Evolutionary conservation across 92 coral and sea anemone genomes (phyloP).

Genomic region (Actinernus sp.): DNA sequence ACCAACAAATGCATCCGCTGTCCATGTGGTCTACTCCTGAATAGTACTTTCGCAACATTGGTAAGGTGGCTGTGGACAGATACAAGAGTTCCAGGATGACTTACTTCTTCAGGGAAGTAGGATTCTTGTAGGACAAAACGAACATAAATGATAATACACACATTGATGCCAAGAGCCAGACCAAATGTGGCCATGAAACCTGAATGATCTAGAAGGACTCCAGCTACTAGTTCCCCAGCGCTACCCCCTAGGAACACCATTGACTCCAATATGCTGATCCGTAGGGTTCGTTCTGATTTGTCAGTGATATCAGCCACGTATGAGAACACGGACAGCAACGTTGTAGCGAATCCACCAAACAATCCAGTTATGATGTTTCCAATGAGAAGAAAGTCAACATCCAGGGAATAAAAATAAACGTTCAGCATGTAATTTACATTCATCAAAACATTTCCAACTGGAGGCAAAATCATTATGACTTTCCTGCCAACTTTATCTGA

Average conservation of each 20-base stretch:
- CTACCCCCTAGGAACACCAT: constrained; percentile 93
- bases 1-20: constrained; percentile 62
- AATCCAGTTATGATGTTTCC: constrained; percentile 77
- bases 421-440: constrained; percentile 73
- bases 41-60: constrained; percentile 48
- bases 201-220: constrained; percentile 67
- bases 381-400: constrained; percentile 70
- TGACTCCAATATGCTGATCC: constrained; percentile 89
- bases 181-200: constrained; percentile 90
- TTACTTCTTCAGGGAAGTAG: constrained; percentile 44
- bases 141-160: constrained; percentile 56
- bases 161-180: constrained; percentile 57
- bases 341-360: constrained; percentile 91
- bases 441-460: constrained; percentile 69
- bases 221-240: constrained; percentile 75
- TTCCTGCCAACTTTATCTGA: constrained; percentile 94
- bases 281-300: constrained; percentile 71
- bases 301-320: constrained; percentile 92
- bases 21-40: constrained; percentile 58
- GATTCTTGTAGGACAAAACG: constrained; percentile 74
- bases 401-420: constrained; percentile 61
- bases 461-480: constrained; percentile 72
- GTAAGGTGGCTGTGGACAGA: constrained; percentile 66
- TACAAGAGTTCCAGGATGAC: constrained; percentile 41
- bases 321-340: constrained; percentile 80